These are phyloP conservation scores for Drosophila lacertosa DNA, from an alignment of 1,140 invertebrate genomes.

Conservation along the genomic window DNA sequence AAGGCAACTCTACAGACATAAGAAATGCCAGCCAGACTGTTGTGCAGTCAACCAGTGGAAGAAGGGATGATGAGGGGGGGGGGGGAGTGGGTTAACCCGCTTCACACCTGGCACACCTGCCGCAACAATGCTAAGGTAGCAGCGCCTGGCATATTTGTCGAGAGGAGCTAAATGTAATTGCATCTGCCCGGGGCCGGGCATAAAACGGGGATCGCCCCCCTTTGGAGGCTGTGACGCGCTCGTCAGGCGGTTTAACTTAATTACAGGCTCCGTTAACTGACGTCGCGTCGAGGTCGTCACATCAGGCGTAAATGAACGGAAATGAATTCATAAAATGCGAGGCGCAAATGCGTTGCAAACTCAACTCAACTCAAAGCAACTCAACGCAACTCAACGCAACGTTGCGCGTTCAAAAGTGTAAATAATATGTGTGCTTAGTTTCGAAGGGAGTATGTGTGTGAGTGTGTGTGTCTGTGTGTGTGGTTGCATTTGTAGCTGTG, in stretches of 20 bases:
- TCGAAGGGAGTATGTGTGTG: slow-evolving; percentile 22
- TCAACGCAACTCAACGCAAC: too few relatives aligned
- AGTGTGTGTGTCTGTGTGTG: slow-evolving; percentile 4
- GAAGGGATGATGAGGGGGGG: too few relatives aligned
- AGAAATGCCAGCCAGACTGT: too few relatives aligned
- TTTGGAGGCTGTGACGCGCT: slow-evolving; percentile 25
- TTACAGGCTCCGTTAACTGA: slow-evolving; percentile 66
- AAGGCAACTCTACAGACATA: too few relatives aligned
- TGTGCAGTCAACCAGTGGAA: too few relatives aligned
- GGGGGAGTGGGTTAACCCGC: too few relatives aligned
- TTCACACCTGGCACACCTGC: slow-evolving; percentile 13
- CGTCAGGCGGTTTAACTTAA: slow-evolving; percentile 74
- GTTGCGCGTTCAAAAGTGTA: slow-evolving; percentile 80
- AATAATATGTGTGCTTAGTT: slow-evolving; percentile 73
- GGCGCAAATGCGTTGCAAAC: slow-evolving; percentile 65
- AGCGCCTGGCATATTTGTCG: slow-evolving; percentile 2
- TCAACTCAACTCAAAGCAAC: too few relatives aligned
- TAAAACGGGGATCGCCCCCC: slow-evolving; percentile 4
- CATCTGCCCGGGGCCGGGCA: neutral
- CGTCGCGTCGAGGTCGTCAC: slow-evolving; percentile 38
- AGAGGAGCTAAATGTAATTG: slow-evolving; percentile 6
- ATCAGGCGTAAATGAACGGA: slow-evolving; percentile 80
- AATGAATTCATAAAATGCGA: slow-evolving; percentile 79
- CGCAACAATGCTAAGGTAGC: slow-evolving; percentile 11
- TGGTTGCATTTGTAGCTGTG: slow-evolving; percentile 22